A percentile compares a stretch with the other conserved stretches of the same genome.
phyloP scores from a whole-genome alignment of 2,113 vertebrate species.

The Cheilinus undulatus region DNA sequence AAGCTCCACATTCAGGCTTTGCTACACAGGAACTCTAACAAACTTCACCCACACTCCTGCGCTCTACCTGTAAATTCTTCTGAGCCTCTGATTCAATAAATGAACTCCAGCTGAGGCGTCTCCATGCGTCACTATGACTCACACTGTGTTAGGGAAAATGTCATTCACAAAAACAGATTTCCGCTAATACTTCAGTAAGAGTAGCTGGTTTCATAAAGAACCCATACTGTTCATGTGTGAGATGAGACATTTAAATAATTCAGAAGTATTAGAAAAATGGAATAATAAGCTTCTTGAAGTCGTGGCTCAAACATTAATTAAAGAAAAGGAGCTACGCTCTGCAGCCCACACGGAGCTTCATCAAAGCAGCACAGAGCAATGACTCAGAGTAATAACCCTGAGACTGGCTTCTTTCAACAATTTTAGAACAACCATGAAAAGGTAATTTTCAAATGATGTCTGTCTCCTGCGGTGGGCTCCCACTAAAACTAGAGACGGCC shows the following conservation, averaged over 20 bases:
- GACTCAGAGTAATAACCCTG: background rate
- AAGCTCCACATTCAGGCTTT: background rate
- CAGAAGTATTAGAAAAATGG: background rate
- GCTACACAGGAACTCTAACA: background rate
- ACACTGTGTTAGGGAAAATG: background rate
- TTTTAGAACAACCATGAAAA: background rate
- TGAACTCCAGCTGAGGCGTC: background rate
- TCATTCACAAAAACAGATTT: background rate
- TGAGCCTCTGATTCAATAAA: conserved; percentile 2
- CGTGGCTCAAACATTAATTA: conserved; percentile 14
- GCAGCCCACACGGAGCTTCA: conserved; percentile 20
- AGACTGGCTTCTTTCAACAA: conserved; percentile 16
- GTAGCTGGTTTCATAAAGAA: background rate
- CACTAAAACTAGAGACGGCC: background rate
- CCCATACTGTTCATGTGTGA: background rate
- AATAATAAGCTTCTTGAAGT: background rate
- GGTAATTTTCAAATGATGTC: background rate
- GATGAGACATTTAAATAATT: background rate
- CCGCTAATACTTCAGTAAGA: no score
- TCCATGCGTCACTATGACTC: background rate
- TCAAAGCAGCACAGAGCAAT: conserved; percentile 1
- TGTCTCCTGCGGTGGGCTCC: conserved; percentile 6
- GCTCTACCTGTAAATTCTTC: background rate
- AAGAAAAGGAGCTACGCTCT: background rate
- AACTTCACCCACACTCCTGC: background rate